Percentiles rank a stretch among this genome's conserved stretches.
These are phyloP conservation scores for Danio aesculapii DNA, from an alignment of 2,797 vertebrate genomes.

Conservation along the genomic window DNA sequence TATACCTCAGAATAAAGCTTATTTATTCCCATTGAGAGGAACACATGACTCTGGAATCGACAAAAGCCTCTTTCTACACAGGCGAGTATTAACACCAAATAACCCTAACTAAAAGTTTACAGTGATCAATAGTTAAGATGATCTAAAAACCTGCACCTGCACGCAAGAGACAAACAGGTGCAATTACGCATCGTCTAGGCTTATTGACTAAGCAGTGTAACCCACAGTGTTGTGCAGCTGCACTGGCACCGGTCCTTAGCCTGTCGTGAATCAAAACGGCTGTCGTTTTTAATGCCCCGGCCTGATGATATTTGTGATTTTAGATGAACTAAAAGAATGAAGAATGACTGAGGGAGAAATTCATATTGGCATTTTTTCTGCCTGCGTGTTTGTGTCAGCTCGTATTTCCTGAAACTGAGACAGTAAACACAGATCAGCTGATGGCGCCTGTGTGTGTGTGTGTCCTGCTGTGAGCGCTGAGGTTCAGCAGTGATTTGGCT, in stretches of 20 bases:
- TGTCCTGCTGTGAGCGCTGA: slow-evolving; percentile 30
- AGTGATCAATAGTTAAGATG: not conserved
- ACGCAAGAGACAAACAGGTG: slow-evolving; percentile 25
- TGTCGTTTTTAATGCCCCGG: slow-evolving; percentile 19
- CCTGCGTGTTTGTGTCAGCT: slow-evolving; percentile 26
- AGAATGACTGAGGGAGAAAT: slow-evolving; percentile 36
- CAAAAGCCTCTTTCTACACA: not conserved
- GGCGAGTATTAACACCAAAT: not conserved
- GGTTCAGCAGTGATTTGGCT: slow-evolving; percentile 51
- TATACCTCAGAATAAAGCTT: not conserved
- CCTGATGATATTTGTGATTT: slow-evolving; percentile 36
- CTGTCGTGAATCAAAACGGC: slow-evolving; percentile 26
- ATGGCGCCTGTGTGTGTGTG: slow-evolving; percentile 19
- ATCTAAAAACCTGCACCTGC: slow-evolving; percentile 19
- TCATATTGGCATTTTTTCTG: slow-evolving; percentile 28
- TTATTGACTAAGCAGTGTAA: slow-evolving; percentile 29
- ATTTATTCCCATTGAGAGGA: not conserved
- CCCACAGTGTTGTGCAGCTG: slow-evolving; percentile 2
- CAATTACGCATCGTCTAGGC: not conserved
- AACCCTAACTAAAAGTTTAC: not conserved
- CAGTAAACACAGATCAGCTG: slow-evolving; percentile 53
- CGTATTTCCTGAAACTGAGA: slow-evolving; percentile 22
- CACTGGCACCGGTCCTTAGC: slow-evolving; percentile 9
- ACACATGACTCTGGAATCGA: not conserved
- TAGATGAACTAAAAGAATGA: slow-evolving; percentile 27